These are phyloP conservation scores for Trichopria drosophilae DNA, from an alignment of 2,888 invertebrate species.

Conservation along the genomic window DNA sequence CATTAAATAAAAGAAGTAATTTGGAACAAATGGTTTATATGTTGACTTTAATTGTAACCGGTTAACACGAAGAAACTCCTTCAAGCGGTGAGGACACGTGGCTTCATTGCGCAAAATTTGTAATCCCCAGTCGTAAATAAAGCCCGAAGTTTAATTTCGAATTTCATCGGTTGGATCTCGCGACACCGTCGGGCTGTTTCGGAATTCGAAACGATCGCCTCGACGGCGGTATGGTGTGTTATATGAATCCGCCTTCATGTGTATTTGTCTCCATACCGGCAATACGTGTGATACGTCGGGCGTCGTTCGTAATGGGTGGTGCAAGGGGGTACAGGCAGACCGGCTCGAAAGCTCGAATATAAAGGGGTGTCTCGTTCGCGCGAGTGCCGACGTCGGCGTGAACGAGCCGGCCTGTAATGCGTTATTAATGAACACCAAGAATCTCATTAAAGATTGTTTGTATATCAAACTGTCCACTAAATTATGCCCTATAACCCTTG, in stretches of 20 bases:
- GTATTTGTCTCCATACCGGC: too few relatives aligned
- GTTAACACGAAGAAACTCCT: too few relatives aligned
- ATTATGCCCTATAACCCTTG: constrained; percentile 60
- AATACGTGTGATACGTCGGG: too few relatives aligned
- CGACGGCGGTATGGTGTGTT: constrained; percentile 35
- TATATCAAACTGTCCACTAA: constrained; percentile 67
- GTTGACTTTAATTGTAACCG: too few relatives aligned
- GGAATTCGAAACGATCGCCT: constrained; percentile 42
- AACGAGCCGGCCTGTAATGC: constrained; percentile 60
- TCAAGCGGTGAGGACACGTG: too few relatives aligned
- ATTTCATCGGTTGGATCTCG: not conserved
- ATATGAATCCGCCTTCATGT: constrained; percentile 33
- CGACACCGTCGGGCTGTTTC: too few relatives aligned
- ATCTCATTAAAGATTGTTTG: constrained; percentile 69
- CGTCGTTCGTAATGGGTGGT: too few relatives aligned
- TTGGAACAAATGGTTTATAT: too few relatives aligned
- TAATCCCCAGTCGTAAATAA: too few relatives aligned
- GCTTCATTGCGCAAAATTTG: too few relatives aligned
- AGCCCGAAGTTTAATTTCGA: not conserved
- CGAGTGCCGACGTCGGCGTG: constrained; percentile 38
- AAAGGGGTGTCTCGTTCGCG: constrained; percentile 36
- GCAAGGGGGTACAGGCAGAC: too few relatives aligned
- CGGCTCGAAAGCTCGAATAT: constrained; percentile 37
- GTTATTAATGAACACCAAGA: constrained; percentile 71
- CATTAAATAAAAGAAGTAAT: too few relatives aligned